Conservation (phyloP, 2,113 vertebrate species). For the Gracilinanus agilis region DNA sequence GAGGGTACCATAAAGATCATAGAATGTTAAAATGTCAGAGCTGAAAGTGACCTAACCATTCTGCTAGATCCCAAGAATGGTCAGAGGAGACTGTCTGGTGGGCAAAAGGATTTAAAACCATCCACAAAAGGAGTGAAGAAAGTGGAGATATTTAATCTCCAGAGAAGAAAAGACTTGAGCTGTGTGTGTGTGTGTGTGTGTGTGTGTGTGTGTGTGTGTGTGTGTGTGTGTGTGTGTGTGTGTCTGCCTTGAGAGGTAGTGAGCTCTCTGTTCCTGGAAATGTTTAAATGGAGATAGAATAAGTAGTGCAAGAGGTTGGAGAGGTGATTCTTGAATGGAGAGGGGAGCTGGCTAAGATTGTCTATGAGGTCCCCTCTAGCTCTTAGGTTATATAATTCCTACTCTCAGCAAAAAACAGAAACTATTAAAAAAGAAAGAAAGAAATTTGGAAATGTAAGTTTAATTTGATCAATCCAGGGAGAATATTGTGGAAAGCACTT, state of each 20-base stretch:
- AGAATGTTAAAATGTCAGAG: background rate
- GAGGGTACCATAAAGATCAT: background rate
- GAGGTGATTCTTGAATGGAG: background rate
- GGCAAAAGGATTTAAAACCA: no score
- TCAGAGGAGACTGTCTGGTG: background rate
- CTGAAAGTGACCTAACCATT: background rate
- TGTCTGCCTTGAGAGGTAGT: background rate
- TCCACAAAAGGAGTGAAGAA: no score
- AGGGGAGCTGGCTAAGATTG: background rate
- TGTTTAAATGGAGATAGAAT: background rate
- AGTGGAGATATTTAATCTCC: no score
- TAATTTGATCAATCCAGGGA: background rate
- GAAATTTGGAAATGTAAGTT: background rate
- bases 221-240: no score
- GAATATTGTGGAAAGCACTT: background rate
- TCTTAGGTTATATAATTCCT: background rate
- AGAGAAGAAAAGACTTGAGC: no score
- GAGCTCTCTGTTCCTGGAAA: background rate
- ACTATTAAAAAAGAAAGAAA: background rate
- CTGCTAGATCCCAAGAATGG: background rate
- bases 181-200: no score
- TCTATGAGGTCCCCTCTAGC: background rate
- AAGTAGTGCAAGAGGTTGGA: background rate
- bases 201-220: no score
- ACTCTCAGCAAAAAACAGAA: background rate